phyloP scores from a whole-genome alignment of 2,888 invertebrate genomes.

The Agrochola lota region DNA sequence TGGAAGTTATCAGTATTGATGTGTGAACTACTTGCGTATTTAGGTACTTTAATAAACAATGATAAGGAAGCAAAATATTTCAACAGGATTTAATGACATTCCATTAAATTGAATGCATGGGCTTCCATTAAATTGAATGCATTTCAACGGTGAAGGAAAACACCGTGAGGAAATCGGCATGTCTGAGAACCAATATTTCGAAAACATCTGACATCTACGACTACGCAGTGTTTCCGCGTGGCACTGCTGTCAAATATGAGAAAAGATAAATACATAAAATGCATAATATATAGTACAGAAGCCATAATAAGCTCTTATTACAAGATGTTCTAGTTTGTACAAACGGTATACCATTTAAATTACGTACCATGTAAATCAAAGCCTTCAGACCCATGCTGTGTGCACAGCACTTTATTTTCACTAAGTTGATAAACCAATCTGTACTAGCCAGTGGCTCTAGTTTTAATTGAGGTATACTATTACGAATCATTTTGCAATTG shows the following conservation, averaged over 20 bases:
- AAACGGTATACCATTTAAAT: background rate
- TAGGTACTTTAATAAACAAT: background rate
- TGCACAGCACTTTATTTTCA: slow-evolving; percentile 33
- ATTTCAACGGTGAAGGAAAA: too few relatives aligned
- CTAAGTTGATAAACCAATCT: slow-evolving; percentile 30
- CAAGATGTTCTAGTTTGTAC: background rate
- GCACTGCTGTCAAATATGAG: background rate
- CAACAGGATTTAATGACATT: background rate
- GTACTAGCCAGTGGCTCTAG: slow-evolving; percentile 37
- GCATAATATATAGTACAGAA: background rate
- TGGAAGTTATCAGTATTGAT: background rate
- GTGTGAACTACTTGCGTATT: background rate
- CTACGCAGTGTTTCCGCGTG: too few relatives aligned
- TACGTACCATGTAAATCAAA: background rate
- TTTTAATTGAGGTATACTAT: slow-evolving; percentile 69
- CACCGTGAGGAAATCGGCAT: too few relatives aligned
- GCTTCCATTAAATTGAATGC: too few relatives aligned
- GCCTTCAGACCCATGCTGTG: background rate
- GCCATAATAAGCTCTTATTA: too few relatives aligned
- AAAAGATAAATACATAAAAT: background rate
- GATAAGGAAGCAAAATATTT: too few relatives aligned
- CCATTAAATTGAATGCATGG: too few relatives aligned
- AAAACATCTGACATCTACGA: too few relatives aligned
- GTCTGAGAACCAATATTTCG: too few relatives aligned
- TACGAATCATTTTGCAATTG: slow-evolving; percentile 49